Evolutionary conservation across 2,113 vertebrate species (phyloP).

Genomic region (Barnardius zonarius): DNA sequence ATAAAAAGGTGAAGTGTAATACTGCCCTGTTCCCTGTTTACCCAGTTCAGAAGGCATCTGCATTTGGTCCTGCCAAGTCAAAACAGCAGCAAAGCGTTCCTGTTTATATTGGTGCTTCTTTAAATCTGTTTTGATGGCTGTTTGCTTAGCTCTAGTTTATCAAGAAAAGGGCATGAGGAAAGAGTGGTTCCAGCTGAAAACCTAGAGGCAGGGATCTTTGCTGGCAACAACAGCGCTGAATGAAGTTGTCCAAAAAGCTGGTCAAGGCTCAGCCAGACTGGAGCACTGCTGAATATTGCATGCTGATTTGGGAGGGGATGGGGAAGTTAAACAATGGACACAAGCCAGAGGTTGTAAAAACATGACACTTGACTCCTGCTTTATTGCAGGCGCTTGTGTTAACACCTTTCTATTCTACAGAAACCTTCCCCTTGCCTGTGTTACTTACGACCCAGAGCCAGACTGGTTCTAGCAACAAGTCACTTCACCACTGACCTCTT

Average conservation of each 20-base stretch:
- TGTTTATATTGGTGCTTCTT: slow-evolving; percentile 21
- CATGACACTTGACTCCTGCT: background rate
- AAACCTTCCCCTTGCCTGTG: background rate
- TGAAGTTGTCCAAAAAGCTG: background rate
- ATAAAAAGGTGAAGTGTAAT: slow-evolving; percentile 12
- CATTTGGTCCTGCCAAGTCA: background rate
- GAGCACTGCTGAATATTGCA: background rate
- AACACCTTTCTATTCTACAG: background rate
- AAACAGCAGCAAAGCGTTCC: slow-evolving; percentile 37
- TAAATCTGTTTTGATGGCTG: background rate
- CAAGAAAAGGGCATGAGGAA: background rate
- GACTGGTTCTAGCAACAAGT: background rate
- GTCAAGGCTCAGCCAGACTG: background rate
- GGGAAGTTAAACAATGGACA: background rate
- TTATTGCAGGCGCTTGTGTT: background rate
- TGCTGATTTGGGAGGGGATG: rapidly evolving
- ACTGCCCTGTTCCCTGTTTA: slow-evolving; percentile 21
- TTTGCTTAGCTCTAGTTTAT: slow-evolving; percentile 8
- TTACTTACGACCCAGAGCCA: background rate
- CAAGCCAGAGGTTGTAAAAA: background rate
- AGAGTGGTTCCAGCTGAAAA: background rate
- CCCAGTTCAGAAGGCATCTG: slow-evolving; percentile 20
- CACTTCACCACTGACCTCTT: background rate
- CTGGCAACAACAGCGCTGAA: background rate
- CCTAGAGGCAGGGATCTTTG: background rate